Conservation (phyloP, 2,888 invertebrate species). For the Prenolepis imparis region DNA sequence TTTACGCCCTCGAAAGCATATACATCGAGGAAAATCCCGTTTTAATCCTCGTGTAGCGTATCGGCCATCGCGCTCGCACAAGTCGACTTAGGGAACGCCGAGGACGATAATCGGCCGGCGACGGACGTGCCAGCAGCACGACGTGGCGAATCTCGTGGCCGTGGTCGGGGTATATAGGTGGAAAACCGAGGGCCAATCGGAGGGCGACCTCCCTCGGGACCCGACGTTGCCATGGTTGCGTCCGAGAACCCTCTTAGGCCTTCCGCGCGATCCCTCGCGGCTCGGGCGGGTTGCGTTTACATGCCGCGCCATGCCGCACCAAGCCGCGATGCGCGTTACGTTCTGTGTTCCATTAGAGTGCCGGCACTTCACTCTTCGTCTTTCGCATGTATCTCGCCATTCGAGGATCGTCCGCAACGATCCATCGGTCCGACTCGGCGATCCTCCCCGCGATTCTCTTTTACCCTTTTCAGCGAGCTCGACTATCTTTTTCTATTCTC, state of each 20-base stretch:
- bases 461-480: slow-evolving; percentile 26
- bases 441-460: slow-evolving; percentile 49
- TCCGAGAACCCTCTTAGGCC: slow-evolving; percentile 85
- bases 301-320: slow-evolving; percentile 63
- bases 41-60: slow-evolving; percentile 51
- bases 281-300: slow-evolving; percentile 66
- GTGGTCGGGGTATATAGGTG: slow-evolving; percentile 77
- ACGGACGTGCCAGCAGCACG: slow-evolving; percentile 71
- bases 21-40: slow-evolving; percentile 9
- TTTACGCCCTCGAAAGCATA: not conserved
- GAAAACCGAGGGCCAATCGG: slow-evolving; percentile 85
- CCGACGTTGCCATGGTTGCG: slow-evolving; percentile 86
- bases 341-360: slow-evolving; percentile 36
- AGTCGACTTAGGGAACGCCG: slow-evolving; percentile 63
- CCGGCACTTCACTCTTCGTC: slow-evolving; percentile 49
- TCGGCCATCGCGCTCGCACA: slow-evolving; percentile 80
- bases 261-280: slow-evolving; percentile 83
- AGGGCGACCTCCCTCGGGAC: slow-evolving; percentile 85
- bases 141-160: slow-evolving; percentile 78
- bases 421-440: slow-evolving; percentile 51
- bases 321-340: slow-evolving; percentile 51
- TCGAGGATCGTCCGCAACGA: slow-evolving; percentile 45
- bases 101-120: slow-evolving; percentile 83
- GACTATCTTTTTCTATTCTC: slow-evolving; percentile 58
- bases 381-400: slow-evolving; percentile 41